Evolutionary conservation across 2,113 vertebrate species (phyloP).

Genomic region (Piprites chloris): DNA sequence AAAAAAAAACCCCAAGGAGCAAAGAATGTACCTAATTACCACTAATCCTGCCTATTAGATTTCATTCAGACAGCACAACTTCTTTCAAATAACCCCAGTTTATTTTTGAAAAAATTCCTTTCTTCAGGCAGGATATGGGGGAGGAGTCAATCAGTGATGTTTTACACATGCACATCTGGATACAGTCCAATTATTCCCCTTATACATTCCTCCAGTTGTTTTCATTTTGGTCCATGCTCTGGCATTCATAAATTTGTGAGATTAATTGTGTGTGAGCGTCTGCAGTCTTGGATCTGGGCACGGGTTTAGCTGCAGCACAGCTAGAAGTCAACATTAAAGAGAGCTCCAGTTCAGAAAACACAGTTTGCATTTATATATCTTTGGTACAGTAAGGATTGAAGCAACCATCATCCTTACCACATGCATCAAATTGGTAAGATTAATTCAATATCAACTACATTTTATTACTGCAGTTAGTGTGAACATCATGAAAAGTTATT

Average conservation of each 20-base stretch:
- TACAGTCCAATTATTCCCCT: constrained; percentile 73
- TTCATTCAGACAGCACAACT: constrained; percentile 68
- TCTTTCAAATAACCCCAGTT: constrained; percentile 73
- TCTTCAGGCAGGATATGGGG: constrained; percentile 76
- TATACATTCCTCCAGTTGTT: constrained; percentile 80
- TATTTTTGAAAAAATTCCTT: constrained; percentile 71
- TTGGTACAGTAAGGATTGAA: constrained; percentile 47
- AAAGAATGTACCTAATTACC: constrained; percentile 46
- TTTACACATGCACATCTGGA: constrained; percentile 81
- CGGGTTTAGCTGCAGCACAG: constrained; percentile 43
- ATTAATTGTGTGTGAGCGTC: constrained; percentile 77
- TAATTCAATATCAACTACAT: constrained; percentile 1
- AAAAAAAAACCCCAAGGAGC: not conserved
- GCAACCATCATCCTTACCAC: constrained; percentile 48
- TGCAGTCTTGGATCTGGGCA: constrained; percentile 69
- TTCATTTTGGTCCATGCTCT: constrained; percentile 79
- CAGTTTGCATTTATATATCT: constrained; percentile 58
- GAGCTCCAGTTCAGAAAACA: constrained; percentile 48
- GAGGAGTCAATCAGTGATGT: constrained; percentile 75
- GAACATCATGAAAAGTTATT: not conserved
- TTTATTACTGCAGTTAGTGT: not conserved
- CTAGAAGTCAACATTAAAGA: constrained; percentile 66
- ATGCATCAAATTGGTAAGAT: constrained; percentile 36
- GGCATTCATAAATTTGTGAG: constrained; percentile 80
- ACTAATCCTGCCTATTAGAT: constrained; percentile 57